These are phyloP conservation scores for Sweltsa coloradensis DNA, from an alignment of 1,140 invertebrate genomes.

Conservation along the genomic window DNA sequence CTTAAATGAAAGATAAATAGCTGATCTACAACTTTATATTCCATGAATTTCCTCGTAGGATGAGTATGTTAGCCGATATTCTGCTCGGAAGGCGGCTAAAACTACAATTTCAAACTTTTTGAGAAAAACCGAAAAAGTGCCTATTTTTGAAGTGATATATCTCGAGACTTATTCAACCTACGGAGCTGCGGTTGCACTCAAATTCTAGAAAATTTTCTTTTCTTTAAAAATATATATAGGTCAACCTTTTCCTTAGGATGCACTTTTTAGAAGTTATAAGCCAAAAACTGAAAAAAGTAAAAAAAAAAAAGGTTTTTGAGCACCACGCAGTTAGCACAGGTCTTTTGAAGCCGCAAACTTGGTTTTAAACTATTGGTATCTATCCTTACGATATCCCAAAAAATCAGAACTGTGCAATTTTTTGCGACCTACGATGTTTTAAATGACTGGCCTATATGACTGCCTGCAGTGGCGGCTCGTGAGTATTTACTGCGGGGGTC, in stretches of 20 bases:
- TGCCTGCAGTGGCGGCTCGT: too few relatives aligned
- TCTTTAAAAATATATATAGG: background rate
- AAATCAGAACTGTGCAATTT: background rate
- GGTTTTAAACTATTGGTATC: constrained; percentile 2
- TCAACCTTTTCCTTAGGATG: background rate
- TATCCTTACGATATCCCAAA: constrained; percentile 6
- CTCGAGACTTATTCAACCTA: constrained; percentile 2
- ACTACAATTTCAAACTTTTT: background rate
- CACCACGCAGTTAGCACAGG: background rate
- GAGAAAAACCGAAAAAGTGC: too few relatives aligned
- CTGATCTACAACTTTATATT: constrained; percentile 4
- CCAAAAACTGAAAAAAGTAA: background rate
- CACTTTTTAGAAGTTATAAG: background rate
- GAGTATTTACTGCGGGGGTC: too few relatives aligned
- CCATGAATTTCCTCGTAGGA: constrained; percentile 1
- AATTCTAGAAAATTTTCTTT: background rate
- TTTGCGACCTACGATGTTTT: background rate
- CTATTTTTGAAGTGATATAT: background rate
- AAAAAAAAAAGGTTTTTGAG: background rate
- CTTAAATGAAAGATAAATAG: constrained; percentile 8
- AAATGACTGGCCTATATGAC: too few relatives aligned
- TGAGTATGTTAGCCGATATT: constrained; percentile 7
- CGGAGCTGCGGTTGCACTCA: constrained; percentile 3
- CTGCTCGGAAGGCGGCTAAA: constrained; percentile 6
- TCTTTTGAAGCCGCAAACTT: constrained; percentile 1